phyloP scores from a whole-genome alignment of 2,888 invertebrate genomes.

The Plusia festucae region DNA sequence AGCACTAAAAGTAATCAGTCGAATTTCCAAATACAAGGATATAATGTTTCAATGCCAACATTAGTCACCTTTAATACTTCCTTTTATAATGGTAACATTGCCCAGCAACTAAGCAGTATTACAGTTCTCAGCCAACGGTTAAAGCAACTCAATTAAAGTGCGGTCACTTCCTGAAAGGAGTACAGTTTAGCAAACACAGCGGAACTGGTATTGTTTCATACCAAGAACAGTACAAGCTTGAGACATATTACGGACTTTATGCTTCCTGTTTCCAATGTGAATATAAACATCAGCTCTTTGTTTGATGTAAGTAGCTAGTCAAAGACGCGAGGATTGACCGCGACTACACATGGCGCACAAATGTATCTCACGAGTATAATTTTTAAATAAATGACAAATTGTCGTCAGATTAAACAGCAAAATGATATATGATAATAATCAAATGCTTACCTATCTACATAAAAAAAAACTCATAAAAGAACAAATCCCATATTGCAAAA shows the following conservation, averaged over 20 bases:
- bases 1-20: constrained; percentile 33
- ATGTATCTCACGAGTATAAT: constrained; percentile 19
- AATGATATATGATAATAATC: too few relatives aligned
- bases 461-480: constrained; percentile 4
- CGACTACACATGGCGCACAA: constrained; percentile 29
- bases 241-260: constrained; percentile 82
- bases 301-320: constrained; percentile 63
- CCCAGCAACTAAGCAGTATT: constrained; percentile 55
- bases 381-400: constrained; percentile 17
- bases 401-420: constrained; percentile 11
- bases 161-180: constrained; percentile 83
- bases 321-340: constrained; percentile 42
- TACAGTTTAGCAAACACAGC: constrained; percentile 85
- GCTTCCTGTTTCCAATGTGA: constrained; percentile 88
- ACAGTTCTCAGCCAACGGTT: constrained; percentile 64
- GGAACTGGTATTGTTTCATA: constrained; percentile 88
- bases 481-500: constrained; percentile 22
- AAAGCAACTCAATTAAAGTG: constrained; percentile 70
- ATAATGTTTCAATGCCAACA: constrained; percentile 62
- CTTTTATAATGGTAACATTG: constrained; percentile 59
- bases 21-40: constrained; percentile 60
- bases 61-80: constrained; percentile 62
- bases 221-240: constrained; percentile 81
- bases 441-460: constrained; percentile 10
- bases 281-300: constrained; percentile 83